Percentiles rank a stretch among this genome's conserved stretches.
Conservation (phyloP, 2,888 invertebrate genomes). For the Metacarcinus magister region DNA sequence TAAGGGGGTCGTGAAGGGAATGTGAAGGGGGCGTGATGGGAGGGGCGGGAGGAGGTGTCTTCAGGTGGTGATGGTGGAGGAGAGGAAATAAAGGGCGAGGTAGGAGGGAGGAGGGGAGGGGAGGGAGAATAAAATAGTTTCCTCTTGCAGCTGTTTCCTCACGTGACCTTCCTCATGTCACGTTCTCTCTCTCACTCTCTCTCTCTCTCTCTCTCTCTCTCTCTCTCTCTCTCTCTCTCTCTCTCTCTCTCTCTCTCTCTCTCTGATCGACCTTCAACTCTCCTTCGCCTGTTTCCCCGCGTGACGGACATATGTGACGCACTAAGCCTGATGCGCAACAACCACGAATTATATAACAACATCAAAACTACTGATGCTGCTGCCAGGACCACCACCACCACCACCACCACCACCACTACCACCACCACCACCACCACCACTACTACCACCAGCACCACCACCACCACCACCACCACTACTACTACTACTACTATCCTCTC, state of each 20-base stretch:
- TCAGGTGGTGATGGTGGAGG: too few species aligned
- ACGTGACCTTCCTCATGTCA: background rate
- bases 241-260: constrained; percentile 46
- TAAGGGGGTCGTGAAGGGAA: too few species aligned
- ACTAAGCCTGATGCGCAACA: background rate
- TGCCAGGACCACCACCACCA: too few species aligned
- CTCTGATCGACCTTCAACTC: constrained; percentile 9
- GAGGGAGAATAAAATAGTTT: background rate
- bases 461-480: too few species aligned
- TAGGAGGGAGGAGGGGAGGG: background rate
- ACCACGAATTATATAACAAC: too few species aligned
- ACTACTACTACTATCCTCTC: too few species aligned
- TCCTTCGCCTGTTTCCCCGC: constrained; percentile 7
- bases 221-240: constrained; percentile 51
- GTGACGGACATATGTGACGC: background rate
- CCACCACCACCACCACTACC: too few species aligned
- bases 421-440: too few species aligned
- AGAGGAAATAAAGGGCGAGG: background rate
- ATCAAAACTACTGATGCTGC: too few species aligned
- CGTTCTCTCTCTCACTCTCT: constrained; percentile 29
- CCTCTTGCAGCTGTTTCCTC: background rate
- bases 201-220: constrained; percentile 46
- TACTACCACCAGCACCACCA: too few species aligned
- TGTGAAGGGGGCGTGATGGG: background rate
- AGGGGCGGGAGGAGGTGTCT: background rate